These are phyloP conservation scores for Adela reaumurella DNA, from an alignment of 2,888 invertebrate genomes.

Conservation along the genomic window DNA sequence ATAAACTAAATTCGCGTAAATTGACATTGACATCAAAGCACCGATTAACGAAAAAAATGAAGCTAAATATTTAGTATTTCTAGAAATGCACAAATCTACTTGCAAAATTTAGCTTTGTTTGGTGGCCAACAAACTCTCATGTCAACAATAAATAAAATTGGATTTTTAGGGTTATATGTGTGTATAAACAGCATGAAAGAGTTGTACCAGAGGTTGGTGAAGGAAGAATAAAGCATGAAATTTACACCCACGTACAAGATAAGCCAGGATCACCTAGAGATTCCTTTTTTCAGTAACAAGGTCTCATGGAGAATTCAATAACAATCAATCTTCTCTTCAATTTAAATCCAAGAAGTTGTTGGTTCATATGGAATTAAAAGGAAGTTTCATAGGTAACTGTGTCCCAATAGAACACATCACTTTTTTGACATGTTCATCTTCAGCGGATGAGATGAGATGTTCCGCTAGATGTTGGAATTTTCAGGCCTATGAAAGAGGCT, in stretches of 20 bases:
- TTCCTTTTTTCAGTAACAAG: slow-evolving; percentile 10
- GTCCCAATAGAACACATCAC: slow-evolving; percentile 6
- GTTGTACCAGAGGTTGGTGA: not conserved
- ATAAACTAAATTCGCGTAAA: too few relatives aligned
- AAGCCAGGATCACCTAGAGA: slow-evolving; percentile 11
- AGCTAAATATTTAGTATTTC: too few relatives aligned
- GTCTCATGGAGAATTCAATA: slow-evolving; percentile 11
- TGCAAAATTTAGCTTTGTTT: too few relatives aligned
- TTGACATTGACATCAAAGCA: too few relatives aligned
- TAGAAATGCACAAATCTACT: too few relatives aligned
- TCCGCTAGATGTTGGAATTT: too few relatives aligned
- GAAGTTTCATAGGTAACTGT: slow-evolving; percentile 7
- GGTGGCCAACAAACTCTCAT: too few relatives aligned
- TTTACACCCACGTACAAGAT: slow-evolving; percentile 5
- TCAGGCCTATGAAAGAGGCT: too few relatives aligned
- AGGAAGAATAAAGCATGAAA: not conserved
- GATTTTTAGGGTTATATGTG: slow-evolving; percentile 2
- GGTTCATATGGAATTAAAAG: slow-evolving; percentile 9
- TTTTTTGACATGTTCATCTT: slow-evolving; percentile 8
- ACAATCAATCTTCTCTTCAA: slow-evolving; percentile 11
- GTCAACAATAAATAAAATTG: too few relatives aligned
- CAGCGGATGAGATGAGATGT: slow-evolving; percentile 7
- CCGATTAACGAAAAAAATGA: not conserved
- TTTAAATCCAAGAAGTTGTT: slow-evolving; percentile 12
- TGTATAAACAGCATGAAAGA: slow-evolving; percentile 4